These are phyloP conservation scores for Muscicapa comitata DNA, from an alignment of 2,797 vertebrate genomes.

Conservation along the genomic window DNA sequence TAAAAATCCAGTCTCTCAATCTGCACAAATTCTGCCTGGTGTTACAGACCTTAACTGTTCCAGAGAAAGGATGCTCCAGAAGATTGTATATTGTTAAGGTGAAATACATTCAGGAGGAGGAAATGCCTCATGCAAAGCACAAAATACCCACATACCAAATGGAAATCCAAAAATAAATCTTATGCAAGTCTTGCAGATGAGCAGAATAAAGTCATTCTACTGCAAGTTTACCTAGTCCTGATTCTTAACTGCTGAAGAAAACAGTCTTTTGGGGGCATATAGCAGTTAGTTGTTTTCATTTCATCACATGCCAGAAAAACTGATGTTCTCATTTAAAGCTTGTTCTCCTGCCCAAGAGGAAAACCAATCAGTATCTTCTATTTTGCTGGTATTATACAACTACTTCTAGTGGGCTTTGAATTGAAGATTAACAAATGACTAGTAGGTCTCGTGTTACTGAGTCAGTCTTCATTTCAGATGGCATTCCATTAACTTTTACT, in stretches of 20 bases:
- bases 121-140: not conserved
- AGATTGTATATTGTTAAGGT: not conserved
- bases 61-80: not conserved
- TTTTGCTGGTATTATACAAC: not conserved
- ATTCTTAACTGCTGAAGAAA: not conserved
- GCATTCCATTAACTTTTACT: not conserved
- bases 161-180: not conserved
- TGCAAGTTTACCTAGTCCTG: not conserved
- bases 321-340: not conserved
- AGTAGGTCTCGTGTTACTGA: slow-evolving; percentile 25
- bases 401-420: not conserved
- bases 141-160: not conserved
- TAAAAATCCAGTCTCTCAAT: not conserved
- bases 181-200: not conserved
- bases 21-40: not conserved
- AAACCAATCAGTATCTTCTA: not conserved
- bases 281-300: not conserved
- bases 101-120: not conserved
- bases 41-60: not conserved
- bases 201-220: slow-evolving; percentile 11
- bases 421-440: not conserved
- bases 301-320: not conserved
- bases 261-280: not conserved
- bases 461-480: slow-evolving; percentile 30
- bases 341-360: not conserved